A percentile compares a stretch with the other conserved stretches of the same genome.
phyloP scores from a whole-genome alignment of 2,797 vertebrate species.

The Ctenosaura bakeri region DNA sequence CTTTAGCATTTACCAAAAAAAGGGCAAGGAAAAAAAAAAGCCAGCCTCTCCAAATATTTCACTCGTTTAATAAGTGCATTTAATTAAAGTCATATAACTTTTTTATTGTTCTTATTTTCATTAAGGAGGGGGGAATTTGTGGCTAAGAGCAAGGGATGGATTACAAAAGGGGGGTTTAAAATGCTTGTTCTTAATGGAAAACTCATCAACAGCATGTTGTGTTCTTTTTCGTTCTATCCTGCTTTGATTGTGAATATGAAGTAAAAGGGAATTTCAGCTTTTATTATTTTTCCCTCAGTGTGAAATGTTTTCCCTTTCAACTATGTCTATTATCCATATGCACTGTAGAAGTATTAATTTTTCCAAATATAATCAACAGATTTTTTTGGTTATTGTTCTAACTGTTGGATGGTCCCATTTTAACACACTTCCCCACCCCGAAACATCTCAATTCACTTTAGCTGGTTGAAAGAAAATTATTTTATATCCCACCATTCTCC shows the following conservation, averaged over 20 bases:
- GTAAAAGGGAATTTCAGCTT: conserved; percentile 36
- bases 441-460: conserved; percentile 5
- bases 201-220: conserved; percentile 54
- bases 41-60: conserved; percentile 80
- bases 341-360: conserved; percentile 51
- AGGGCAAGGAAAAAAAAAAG: conserved; percentile 45
- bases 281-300: background rate
- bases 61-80: conserved; percentile 84
- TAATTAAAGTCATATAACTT: conserved; percentile 88
- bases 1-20: conserved; percentile 65
- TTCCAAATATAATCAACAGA: conserved; percentile 50
- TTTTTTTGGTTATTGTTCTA: conserved; percentile 51
- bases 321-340: conserved; percentile 42
- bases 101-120: conserved; percentile 75
- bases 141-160: conserved; percentile 61
- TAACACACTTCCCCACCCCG: rapidly evolving
- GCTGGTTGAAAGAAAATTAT: background rate
- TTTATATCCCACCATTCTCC: too few species aligned
- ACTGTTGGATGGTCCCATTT: conserved; percentile 37
- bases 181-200: conserved; percentile 61
- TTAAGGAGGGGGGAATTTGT: conserved; percentile 68
- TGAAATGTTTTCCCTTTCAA: conserved; percentile 21
- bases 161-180: conserved; percentile 67
- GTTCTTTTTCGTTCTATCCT: conserved; percentile 50
- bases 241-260: conserved; percentile 45